Evolutionary conservation across 2,113 vertebrate species (phyloP).

Genomic region (Aldabrachelys gigantea): DNA sequence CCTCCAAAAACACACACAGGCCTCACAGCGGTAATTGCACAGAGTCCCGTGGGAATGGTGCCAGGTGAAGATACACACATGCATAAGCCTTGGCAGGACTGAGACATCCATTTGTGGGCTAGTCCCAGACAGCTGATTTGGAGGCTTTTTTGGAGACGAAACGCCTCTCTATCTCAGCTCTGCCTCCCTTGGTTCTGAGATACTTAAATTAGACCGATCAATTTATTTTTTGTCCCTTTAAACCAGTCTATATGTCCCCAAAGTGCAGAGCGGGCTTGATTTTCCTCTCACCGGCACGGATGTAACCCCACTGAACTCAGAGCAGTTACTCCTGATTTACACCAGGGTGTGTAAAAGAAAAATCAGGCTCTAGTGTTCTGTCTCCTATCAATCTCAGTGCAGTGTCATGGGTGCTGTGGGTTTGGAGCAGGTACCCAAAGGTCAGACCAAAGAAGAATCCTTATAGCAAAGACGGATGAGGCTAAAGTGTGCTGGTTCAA

Average conservation of each 20-base stretch:
- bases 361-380: background rate
- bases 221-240: background rate
- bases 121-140: background rate
- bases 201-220: background rate
- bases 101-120: background rate
- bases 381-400: background rate
- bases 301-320: background rate
- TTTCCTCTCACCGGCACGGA: rapidly evolving
- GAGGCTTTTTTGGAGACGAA: rapidly evolving
- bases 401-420: background rate
- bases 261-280: rapidly evolving
- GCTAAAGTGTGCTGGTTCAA: background rate
- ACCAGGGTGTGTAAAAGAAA: background rate
- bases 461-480: background rate
- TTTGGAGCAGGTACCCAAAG: background rate
- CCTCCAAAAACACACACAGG: background rate
- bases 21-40: background rate
- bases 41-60: background rate
- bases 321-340: background rate
- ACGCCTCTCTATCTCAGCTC: background rate
- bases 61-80: rapidly evolving
- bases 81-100: background rate
- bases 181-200: background rate
- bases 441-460: background rate
- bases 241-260: rapidly evolving